Evolutionary conservation across 2,888 invertebrate species (phyloP).

Genomic region (Heliconius cydno): DNA sequence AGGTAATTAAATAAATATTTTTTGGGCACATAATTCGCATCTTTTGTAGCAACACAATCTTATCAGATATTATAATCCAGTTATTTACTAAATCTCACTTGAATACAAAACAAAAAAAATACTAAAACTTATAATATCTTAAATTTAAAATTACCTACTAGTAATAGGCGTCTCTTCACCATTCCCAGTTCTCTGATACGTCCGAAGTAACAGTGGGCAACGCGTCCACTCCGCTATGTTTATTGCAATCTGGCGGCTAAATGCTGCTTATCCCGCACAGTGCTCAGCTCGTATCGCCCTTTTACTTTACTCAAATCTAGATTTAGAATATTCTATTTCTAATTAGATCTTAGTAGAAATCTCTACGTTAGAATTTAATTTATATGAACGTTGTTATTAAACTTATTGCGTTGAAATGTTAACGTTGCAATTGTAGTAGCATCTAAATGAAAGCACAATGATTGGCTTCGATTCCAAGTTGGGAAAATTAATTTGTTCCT

Average conservation of each 20-base stretch:
- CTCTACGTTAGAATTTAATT: not conserved
- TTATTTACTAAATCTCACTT: no score
- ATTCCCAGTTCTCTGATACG: slow-evolving; percentile 64
- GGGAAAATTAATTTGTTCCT: no score
- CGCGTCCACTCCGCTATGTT: slow-evolving; percentile 77
- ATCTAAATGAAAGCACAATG: not conserved
- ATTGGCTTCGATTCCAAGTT: no score
- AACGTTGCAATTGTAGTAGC: not conserved
- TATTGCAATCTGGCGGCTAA: slow-evolving; percentile 81
- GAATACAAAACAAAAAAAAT: no score
- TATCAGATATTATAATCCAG: no score
- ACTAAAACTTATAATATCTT: no score
- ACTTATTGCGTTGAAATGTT: not conserved
- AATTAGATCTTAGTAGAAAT: not conserved
- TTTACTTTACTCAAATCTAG: slow-evolving; percentile 64
- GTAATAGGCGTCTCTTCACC: slow-evolving; percentile 55
- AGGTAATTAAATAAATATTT: not conserved
- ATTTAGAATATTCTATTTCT: slow-evolving; percentile 30
- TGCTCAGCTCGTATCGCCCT: slow-evolving; percentile 65
- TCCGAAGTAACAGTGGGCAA: slow-evolving; percentile 70
- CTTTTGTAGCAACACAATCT: no score
- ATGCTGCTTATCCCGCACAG: slow-evolving; percentile 66
- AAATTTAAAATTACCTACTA: not conserved
- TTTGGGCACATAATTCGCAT: no score
- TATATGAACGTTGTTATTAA: not conserved